Conservation (phyloP, 1,140 invertebrate genomes). For the Pseudomyrmex concolor region DNA sequence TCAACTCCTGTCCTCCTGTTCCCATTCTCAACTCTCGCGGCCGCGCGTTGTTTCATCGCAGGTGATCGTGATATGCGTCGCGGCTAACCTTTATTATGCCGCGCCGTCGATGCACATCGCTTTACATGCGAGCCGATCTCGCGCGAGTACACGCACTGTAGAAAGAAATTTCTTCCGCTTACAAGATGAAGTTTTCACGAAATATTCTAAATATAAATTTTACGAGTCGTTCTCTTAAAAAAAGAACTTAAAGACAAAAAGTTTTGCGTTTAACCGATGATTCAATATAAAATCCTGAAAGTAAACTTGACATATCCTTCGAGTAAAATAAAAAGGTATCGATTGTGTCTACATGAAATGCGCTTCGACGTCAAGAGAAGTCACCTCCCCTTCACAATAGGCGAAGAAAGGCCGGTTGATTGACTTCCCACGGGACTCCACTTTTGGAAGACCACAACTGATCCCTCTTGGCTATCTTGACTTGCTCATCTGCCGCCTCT, state of each 20-base stretch:
- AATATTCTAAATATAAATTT: background rate
- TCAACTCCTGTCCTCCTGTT: conserved; percentile 36
- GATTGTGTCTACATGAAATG: conserved; percentile 47
- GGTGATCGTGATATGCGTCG: conserved; percentile 53
- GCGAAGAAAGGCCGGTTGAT: conserved; percentile 83
- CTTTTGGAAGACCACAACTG: conserved; percentile 83
- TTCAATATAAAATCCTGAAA: background rate
- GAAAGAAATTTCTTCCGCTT: background rate
- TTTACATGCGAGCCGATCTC: conserved; percentile 35
- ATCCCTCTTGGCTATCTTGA: conserved; percentile 77
- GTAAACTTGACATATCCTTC: background rate
- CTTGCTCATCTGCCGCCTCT: conserved; percentile 33
- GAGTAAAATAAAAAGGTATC: conserved; percentile 30
- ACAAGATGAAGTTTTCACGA: background rate
- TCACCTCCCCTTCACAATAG: conserved; percentile 64
- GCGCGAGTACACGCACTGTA: conserved; percentile 41
- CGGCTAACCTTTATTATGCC: conserved; percentile 68
- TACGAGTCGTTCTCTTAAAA: too few species aligned
- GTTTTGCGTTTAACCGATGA: background rate
- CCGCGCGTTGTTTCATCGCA: conserved; percentile 59
- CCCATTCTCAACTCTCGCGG: conserved; percentile 62
- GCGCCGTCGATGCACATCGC: conserved; percentile 11
- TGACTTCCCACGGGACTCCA: conserved; percentile 84
- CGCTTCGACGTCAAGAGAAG: conserved; percentile 32
- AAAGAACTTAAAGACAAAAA: too few species aligned